Base-by-base conservation (phyloP, 2,888 invertebrate genomes). In the Apotomis turbidana region DNA sequence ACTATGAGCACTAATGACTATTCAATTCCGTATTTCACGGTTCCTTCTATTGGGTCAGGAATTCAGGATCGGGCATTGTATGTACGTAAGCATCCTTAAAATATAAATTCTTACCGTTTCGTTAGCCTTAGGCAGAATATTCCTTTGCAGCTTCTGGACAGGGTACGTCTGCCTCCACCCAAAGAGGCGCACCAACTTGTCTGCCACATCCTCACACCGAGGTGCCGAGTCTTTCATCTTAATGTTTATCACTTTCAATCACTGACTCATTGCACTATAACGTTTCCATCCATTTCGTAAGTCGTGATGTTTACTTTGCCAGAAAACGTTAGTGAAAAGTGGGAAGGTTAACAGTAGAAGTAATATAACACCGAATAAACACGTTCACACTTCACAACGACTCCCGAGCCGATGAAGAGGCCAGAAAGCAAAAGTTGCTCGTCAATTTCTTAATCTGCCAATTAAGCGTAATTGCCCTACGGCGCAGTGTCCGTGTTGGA, bases 141-240 rank as follows among this genome's bases (percentile, higher is more conserved):
- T 87, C 89, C 95, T 94, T 82, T 97, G 97, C 78, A 96, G 91
- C 85, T 96, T 96, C 83, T 96, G 96, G 76, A 97, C 96, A 75
- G 96, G 96, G 83, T 97, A 97, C 8, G 96, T 97, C 86, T 97
- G 97, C 78, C 96, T 92, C 96, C 97, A 96, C 70, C 96, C 96
- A 83, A 97, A 97, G 76, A 97, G 91, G 76, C 96, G 95, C 79
- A 95, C 96, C 76, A 97, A 85, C 90, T 97, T 97, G 83, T 96
- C 96, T 6, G 96, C 96, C 80, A 97, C 95, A 82, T 96, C 96
- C 80, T 96, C 95, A 87, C 97, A 97, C 78, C 96, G 95, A 74
- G 95, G 95, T 78, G 95, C 92, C 63, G 94, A 90, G 78, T 95
- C 95, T 84, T 95, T 95, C 95, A 95, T 95, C 58, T 70, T 87